phyloP scores from a whole-genome alignment of 2,888 invertebrate genomes.

The Tetramorium bicarinatum region DNA sequence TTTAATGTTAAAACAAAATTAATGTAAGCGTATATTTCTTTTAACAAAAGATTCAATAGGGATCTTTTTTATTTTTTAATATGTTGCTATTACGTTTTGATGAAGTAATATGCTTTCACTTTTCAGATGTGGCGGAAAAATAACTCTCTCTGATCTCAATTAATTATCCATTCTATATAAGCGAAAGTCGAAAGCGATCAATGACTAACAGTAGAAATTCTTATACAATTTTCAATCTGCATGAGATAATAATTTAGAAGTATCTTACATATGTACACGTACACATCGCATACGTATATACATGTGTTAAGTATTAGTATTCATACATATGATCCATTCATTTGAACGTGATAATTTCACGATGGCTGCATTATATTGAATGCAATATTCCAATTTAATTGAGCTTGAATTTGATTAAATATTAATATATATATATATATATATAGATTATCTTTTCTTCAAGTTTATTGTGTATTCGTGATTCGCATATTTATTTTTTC shows the following conservation, averaged over 20 bases:
- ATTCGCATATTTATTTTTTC: not conserved
- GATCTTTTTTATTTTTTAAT: constrained; percentile 1
- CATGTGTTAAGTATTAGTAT: not conserved
- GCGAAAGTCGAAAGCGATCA: constrained; percentile 61
- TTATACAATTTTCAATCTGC: constrained; percentile 27
- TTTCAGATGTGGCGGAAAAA: not conserved
- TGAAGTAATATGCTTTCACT: constrained; percentile 36
- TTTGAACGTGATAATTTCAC: not conserved
- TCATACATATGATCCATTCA: not conserved
- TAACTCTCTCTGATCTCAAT: constrained; percentile 24
- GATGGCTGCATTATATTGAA: not conserved
- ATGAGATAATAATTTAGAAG: not conserved
- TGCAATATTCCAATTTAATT: not conserved
- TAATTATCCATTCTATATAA: constrained; percentile 43
- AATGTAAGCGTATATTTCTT: not conserved
- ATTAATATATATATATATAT: not conserved
- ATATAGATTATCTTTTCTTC: not conserved
- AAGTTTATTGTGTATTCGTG: not conserved
- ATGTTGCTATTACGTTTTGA: not conserved
- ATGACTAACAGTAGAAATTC: constrained; percentile 41
- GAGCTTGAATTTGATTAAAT: not conserved
- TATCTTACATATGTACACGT: not conserved
- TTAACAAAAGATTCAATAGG: not conserved
- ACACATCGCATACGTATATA: not conserved
- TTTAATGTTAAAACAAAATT: not conserved